phyloP scores from a whole-genome alignment of 2,888 invertebrate genomes.

The Apocheima hispidaria region DNA sequence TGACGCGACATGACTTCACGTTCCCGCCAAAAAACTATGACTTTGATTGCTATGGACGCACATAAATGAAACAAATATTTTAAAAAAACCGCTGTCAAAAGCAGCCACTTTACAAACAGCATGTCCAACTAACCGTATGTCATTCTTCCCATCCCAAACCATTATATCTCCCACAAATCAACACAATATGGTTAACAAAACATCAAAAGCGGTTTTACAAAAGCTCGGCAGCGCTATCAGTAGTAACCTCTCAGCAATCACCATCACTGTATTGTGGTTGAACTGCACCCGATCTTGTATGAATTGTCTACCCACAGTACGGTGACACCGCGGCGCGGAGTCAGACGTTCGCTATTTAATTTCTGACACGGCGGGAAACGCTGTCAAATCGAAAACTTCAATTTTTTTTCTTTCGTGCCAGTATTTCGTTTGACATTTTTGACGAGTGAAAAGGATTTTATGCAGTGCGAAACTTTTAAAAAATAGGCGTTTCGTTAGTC shows the following conservation, averaged over 20 bases:
- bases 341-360: slow-evolving; percentile 55
- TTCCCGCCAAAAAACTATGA: no score
- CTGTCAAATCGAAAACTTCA: slow-evolving; percentile 44
- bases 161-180: slow-evolving; percentile 9
- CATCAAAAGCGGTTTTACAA: slow-evolving; percentile 14
- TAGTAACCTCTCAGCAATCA: neutral
- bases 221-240: slow-evolving; percentile 2
- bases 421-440: slow-evolving; percentile 19
- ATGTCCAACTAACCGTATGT: neutral
- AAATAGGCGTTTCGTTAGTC: neutral
- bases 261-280: slow-evolving; percentile 9
- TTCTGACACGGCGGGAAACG: slow-evolving; percentile 45
- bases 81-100: neutral
- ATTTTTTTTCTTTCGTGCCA: slow-evolving; percentile 25
- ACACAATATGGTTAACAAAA: slow-evolving; percentile 1
- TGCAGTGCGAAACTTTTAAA: slow-evolving; percentile 4
- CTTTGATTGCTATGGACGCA: no score
- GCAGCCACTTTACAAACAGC: neutral
- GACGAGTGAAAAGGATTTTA: slow-evolving; percentile 19
- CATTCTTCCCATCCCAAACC: neutral
- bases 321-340: slow-evolving; percentile 56
- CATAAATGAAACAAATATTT: no score
- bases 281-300: slow-evolving; percentile 40
- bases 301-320: slow-evolving; percentile 46
- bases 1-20: no score